These are phyloP conservation scores for Telenomus remus DNA, from an alignment of 1,140 invertebrate genomes.

Conservation along the genomic window DNA sequence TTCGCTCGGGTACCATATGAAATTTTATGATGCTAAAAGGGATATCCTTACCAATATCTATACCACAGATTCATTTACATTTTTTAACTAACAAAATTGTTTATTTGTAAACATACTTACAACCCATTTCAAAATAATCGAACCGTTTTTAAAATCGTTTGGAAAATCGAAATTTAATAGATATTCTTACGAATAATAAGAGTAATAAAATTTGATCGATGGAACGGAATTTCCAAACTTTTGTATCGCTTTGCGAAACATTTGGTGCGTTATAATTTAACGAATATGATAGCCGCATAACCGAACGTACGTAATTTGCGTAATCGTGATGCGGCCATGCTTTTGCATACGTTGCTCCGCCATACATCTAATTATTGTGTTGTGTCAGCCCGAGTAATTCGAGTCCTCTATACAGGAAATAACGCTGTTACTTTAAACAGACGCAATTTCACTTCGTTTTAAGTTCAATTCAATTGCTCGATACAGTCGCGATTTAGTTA, in stretches of 20 bases:
- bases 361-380: constrained; percentile 43
- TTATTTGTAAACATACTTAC: too few relatives aligned
- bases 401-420: constrained; percentile 25
- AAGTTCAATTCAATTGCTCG: not conserved
- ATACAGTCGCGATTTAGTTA: too few relatives aligned
- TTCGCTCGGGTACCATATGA: too few relatives aligned
- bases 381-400: constrained; percentile 22
- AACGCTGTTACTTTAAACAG: constrained; percentile 27
- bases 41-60: too few relatives aligned
- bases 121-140: too few relatives aligned
- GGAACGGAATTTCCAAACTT: not conserved
- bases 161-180: too few relatives aligned
- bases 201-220: not conserved
- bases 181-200: not conserved
- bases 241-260: constrained; percentile 4
- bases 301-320: constrained; percentile 27
- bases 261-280: constrained; percentile 9
- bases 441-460: constrained; percentile 36
- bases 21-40: too few relatives aligned
- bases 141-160: too few relatives aligned
- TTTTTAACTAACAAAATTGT: too few relatives aligned
- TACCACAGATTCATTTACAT: too few relatives aligned
- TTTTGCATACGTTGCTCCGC: constrained; percentile 29
- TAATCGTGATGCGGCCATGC: constrained; percentile 19
- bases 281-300: constrained; percentile 32